Evolutionary conservation across 2,113 vertebrate species (phyloP).

Genomic region (Piliocolobus tephrosceles): DNA sequence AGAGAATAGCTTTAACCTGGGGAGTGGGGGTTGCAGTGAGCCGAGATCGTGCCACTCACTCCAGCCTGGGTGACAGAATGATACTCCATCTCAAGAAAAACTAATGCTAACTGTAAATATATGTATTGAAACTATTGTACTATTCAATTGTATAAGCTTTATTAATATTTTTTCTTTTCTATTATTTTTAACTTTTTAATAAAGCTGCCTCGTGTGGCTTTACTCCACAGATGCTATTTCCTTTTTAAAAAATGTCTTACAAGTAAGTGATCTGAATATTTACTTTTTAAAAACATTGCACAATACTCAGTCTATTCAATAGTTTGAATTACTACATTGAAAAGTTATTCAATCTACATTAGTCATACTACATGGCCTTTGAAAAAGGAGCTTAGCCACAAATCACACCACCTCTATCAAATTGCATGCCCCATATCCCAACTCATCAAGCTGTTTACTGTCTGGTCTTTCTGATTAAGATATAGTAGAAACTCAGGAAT

Average conservation of each 20-base stretch:
- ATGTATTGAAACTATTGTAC: background rate
- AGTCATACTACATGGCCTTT: background rate
- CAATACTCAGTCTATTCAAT: background rate
- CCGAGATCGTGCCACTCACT: too few relatives aligned
- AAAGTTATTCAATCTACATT: background rate
- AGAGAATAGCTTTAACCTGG: too few relatives aligned
- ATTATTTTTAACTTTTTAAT: background rate
- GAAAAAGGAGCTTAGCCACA: background rate
- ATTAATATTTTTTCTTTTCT: slow-evolving; percentile 21
- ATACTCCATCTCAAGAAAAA: too few relatives aligned
- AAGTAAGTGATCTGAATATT: background rate
- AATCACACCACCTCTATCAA: background rate
- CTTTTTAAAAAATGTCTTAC: background rate
- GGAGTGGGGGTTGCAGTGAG: too few relatives aligned
- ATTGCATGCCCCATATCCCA: background rate
- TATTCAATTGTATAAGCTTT: background rate
- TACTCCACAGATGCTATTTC: background rate
- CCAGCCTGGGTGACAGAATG: too few relatives aligned
- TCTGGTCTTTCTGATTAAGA: background rate
- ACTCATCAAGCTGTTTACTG: background rate
- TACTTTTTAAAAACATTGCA: slow-evolving; percentile 1
- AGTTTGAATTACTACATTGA: background rate
- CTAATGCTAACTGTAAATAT: background rate
- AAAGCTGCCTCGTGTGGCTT: background rate
- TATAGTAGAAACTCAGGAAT: background rate